A percentile compares a stretch with the other conserved stretches of the same genome.
These are phyloP conservation scores for Lasaia peninsularis DNA, from an alignment of 1,140 invertebrate species.

Conservation along the genomic window DNA sequence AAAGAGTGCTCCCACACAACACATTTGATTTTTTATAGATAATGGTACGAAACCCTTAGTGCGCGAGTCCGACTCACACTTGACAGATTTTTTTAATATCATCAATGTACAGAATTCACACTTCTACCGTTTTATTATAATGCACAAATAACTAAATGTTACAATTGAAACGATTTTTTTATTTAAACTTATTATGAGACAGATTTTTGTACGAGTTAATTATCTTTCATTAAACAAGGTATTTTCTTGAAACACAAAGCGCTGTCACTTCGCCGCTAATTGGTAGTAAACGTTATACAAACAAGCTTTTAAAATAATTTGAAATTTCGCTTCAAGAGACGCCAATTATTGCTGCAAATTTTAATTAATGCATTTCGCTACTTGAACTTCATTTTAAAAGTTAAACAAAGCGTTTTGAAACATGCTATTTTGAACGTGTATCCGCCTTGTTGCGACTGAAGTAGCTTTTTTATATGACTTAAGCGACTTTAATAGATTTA, in stretches of 20 bases:
- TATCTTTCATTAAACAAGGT: not conserved
- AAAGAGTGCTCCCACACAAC: too few species aligned
- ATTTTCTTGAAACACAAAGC: conserved; percentile 5
- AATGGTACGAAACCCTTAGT: too few species aligned
- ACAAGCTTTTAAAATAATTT: conserved; percentile 5
- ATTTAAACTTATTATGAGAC: too few species aligned
- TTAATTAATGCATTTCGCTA: conserved; percentile 6
- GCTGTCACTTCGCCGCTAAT: conserved; percentile 1
- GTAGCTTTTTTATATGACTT: too few species aligned
- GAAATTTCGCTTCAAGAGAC: conserved; percentile 6
- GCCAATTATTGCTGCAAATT: conserved; percentile 8
- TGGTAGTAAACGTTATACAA: conserved; percentile 1
- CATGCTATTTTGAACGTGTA: not conserved
- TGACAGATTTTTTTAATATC: too few species aligned
- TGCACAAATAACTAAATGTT: too few species aligned
- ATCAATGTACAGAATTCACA: too few species aligned
- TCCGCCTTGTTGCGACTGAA: not conserved
- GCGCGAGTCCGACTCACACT: too few species aligned
- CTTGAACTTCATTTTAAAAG: not conserved
- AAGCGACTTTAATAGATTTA: too few species aligned
- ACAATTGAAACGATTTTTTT: too few species aligned
- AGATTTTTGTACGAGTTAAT: not conserved
- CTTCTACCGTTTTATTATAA: too few species aligned
- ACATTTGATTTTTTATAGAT: too few species aligned
- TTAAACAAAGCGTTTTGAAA: not conserved